Evolutionary conservation across 2,797 vertebrate species (phyloP), one percentile per base, ranked within the genome.

Genomic region (Myiotriccus ornatus): DNA sequence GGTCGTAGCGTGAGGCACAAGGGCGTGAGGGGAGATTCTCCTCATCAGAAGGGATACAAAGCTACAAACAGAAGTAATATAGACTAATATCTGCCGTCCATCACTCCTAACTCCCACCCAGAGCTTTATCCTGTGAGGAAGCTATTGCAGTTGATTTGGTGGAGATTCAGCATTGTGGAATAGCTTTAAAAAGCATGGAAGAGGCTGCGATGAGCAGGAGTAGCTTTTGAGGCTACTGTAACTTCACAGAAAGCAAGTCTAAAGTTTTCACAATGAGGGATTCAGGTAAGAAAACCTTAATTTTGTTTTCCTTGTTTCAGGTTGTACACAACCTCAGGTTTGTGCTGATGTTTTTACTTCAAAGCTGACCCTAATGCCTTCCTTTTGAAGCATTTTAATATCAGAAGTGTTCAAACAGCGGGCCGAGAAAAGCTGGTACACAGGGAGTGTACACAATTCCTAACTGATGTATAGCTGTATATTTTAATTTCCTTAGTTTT

Each of bases 1-100:
- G 46, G 30, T 16, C 25, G 3, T 2, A 5, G 34, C 8, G 20
- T 9, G 59, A 55, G 9, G 23, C 43, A 14, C 18, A 37, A 11
- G 12, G 14, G 23, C 21, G 35, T 30, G 78, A 91, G 56, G 56
- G 52, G 22, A 10, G 4, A 43, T n/a, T 35, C 5, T 1, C 9
- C 24, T 35, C 50, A 52, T 85, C 64, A 60, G 44, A 74, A 28
- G 6, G 2, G 16, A 9, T 8, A 28, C 1, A 3, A 35, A 53
- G 18, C 52, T 57, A 10, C 2, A 49, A 35, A 18, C 17, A 80
- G 55, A 63, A 59, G 8, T 18, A 14, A 34, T 16, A 4, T 6
- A 39, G 28, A 28, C 2, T 50, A 15, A 53, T 3, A 10, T 4
- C 23, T 1, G 1, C 27, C 16, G 13, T 39, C 16, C 6, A 14